Evolutionary conservation across 1,140 invertebrate genomes (phyloP).

Genomic region (Halesus radiatus): DNA sequence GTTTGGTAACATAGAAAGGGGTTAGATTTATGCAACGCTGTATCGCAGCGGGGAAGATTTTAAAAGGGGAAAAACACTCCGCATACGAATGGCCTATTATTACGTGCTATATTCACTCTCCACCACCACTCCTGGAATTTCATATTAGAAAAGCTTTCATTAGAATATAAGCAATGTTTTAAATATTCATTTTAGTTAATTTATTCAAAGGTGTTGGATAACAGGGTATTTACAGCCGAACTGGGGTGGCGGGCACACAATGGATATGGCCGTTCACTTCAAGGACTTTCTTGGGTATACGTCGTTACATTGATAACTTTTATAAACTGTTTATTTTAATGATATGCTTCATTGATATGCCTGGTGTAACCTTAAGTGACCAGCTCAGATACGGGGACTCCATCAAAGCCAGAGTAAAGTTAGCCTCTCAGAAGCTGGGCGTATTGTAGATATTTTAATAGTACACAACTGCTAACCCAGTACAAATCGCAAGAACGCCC

Average conservation of each 20-base stretch:
- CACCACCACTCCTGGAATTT: conserved; percentile 19
- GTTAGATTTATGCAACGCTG: conserved; percentile 27
- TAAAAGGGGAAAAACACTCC: conserved; percentile 30
- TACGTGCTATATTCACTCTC: conserved; percentile 30
- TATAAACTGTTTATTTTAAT: no score
- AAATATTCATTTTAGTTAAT: conserved; percentile 29
- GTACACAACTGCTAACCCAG: no score
- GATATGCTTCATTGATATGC: no score
- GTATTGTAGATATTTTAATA: no score
- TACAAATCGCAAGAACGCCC: no score
- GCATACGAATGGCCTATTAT: conserved; percentile 40
- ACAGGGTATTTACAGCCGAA: no score
- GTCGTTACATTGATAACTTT: no score
- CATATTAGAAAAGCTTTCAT: conserved; percentile 25
- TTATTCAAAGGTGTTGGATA: background rate
- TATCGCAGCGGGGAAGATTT: conserved; percentile 35
- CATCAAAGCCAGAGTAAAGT: no score
- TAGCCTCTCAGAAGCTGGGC: no score
- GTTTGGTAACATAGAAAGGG: conserved; percentile 10
- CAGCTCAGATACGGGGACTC: no score
- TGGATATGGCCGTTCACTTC: background rate
- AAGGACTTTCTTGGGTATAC: background rate
- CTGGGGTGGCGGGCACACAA: no score
- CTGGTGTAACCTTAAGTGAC: no score
- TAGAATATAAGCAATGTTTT: conserved; percentile 34